These are phyloP conservation scores for Eubucco bourcierii DNA, from an alignment of 2,113 vertebrate genomes.

Conservation along the genomic window DNA sequence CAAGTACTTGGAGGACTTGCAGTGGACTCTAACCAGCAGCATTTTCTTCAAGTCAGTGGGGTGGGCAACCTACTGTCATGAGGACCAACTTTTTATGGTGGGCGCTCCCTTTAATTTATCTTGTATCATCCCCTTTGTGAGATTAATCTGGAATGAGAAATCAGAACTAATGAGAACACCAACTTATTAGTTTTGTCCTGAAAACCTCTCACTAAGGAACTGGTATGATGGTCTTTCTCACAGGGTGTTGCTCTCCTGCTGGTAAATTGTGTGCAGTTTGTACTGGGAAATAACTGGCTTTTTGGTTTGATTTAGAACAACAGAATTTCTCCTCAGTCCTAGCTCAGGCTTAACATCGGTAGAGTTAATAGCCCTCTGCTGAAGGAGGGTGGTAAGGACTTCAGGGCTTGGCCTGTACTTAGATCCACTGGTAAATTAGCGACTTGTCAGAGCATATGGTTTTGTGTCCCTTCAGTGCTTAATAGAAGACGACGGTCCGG, in stretches of 20 bases:
- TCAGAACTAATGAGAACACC: not conserved
- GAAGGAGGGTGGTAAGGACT: not conserved
- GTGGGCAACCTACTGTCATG: not conserved
- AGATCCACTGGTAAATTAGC: not conserved
- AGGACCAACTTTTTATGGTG: not conserved
- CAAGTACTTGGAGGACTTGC: not conserved
- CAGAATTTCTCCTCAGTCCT: not conserved
- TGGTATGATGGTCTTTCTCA: not conserved
- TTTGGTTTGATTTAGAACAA: not conserved
- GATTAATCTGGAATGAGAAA: not conserved
- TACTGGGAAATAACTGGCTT: not conserved
- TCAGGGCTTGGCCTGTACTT: not conserved
- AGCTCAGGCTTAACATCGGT: not conserved
- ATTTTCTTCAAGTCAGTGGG: no score
- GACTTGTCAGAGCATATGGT: not conserved
- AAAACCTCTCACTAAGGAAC: not conserved
- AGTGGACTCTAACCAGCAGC: not conserved
- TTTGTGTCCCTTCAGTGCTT: not conserved
- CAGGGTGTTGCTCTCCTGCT: not conserved
- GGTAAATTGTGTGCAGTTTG: not conserved
- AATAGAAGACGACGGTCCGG: not conserved
- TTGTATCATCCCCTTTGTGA: not conserved
- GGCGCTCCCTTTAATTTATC: not conserved
- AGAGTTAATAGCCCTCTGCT: not conserved
- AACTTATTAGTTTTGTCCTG: not conserved